Conservation (phyloP, 2,888 invertebrate genomes). For the Drosophila flavopinicola region DNA sequence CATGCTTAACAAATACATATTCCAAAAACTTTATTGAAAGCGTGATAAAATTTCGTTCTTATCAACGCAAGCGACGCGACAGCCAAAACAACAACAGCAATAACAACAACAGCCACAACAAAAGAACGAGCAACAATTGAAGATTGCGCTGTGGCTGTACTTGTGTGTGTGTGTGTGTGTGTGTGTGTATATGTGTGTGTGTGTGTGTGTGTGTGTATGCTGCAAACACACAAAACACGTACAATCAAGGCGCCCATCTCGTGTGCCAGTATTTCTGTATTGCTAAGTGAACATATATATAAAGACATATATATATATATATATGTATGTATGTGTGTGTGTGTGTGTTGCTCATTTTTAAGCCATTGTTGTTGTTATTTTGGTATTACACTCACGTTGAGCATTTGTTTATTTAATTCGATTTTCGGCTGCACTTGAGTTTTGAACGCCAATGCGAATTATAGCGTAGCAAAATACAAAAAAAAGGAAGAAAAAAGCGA, state of each 20-base stretch:
- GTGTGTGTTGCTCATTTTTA: slow-evolving; percentile 22
- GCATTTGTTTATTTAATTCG: slow-evolving; percentile 85
- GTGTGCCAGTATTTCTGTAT: slow-evolving; percentile 12
- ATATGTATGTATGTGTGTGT: slow-evolving; percentile 4
- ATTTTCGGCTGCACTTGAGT: slow-evolving; percentile 73
- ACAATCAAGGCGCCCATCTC: slow-evolving; percentile 54
- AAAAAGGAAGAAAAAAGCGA: slow-evolving; percentile 7
- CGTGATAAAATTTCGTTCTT: slow-evolving; percentile 81
- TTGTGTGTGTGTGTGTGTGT: slow-evolving; percentile 5
- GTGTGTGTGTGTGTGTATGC: slow-evolving; percentile 29
- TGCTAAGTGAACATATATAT: slow-evolving; percentile 7
- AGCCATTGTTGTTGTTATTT: slow-evolving; percentile 46
- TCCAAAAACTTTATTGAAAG: slow-evolving; percentile 79
- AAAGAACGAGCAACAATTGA: slow-evolving; percentile 67
- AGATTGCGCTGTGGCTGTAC: slow-evolving; percentile 32
- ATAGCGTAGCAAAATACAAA: slow-evolving; percentile 9
- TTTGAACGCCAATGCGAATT: slow-evolving; percentile 48
- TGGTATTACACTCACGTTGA: slow-evolving; percentile 83
- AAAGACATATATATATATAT: not conserved
- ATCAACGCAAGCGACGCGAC: slow-evolving; percentile 59
- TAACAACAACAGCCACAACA: slow-evolving; percentile 38
- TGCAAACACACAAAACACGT: slow-evolving; percentile 52
- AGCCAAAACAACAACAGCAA: no score
- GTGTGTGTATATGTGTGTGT: slow-evolving; percentile 8
- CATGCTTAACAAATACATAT: slow-evolving; percentile 66